Evolutionary conservation across 2,888 invertebrate genomes (phyloP).

Genomic region (Pterostichus niger): DNA sequence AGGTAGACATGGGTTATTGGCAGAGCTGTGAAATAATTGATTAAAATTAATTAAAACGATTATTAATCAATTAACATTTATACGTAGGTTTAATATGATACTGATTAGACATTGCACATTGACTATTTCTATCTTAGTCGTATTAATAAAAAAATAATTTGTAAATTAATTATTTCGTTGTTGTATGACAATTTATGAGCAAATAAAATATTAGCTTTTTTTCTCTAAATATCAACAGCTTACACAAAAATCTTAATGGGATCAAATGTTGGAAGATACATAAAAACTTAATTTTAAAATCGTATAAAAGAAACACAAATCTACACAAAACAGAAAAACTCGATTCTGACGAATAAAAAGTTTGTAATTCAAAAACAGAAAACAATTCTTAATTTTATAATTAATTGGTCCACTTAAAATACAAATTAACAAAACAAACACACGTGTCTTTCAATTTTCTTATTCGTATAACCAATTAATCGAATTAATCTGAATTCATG

Average conservation of each 20-base stretch:
- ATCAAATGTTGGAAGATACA: slow-evolving; percentile 31
- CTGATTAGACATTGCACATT: slow-evolving; percentile 37
- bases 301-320: slow-evolving; percentile 32
- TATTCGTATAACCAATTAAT: neutral
- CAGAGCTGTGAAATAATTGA: slow-evolving; percentile 55
- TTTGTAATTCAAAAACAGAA: neutral
- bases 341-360: slow-evolving; percentile 15
- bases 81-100: slow-evolving; percentile 4
- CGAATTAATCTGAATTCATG: slow-evolving; percentile 18
- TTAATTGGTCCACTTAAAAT: neutral
- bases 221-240: slow-evolving; percentile 28
- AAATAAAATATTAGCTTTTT: slow-evolving; percentile 25
- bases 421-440: neutral
- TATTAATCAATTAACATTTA: slow-evolving; percentile 24
- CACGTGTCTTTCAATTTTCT: neutral
- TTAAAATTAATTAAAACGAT: slow-evolving; percentile 37
- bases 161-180: slow-evolving; percentile 6
- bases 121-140: slow-evolving; percentile 20
- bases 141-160: slow-evolving; percentile 40
- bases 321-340: slow-evolving; percentile 26
- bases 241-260: slow-evolving; percentile 10
- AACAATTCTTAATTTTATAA: too few relatives aligned
- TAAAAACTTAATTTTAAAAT: slow-evolving; percentile 36
- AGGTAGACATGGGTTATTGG: slow-evolving; percentile 55
- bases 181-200: slow-evolving; percentile 24